Percentiles rank a stretch among this genome's conserved stretches.
Evolutionary conservation across 2,888 invertebrate genomes (phyloP).

Genomic region (Epinotia brunnichana): DNA sequence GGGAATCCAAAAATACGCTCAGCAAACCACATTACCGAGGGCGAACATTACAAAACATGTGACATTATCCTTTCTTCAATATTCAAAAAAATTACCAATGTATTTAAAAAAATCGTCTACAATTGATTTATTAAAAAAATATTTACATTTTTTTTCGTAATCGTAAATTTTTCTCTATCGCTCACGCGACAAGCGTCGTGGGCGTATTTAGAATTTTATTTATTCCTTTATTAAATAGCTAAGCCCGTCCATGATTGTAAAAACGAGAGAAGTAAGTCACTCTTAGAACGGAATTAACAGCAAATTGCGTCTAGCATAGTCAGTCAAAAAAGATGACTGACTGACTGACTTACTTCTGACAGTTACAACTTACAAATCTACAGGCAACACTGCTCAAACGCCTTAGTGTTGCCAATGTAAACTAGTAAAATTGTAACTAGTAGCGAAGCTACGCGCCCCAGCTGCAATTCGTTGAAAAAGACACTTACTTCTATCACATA

Average conservation of each 20-base stretch:
- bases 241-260: conserved; percentile 7
- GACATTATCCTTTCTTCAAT: conserved; percentile 52
- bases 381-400: no score
- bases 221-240: conserved; percentile 1
- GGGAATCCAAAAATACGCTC: conserved; percentile 15
- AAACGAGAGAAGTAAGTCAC: conserved; percentile 5
- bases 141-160: conserved; percentile 65
- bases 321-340: neutral
- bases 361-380: no score
- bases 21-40: conserved; percentile 12
- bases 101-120: conserved; percentile 60
- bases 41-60: conserved; percentile 38
- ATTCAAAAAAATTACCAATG: conserved; percentile 59
- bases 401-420: no score
- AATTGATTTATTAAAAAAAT: conserved; percentile 63
- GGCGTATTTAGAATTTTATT: conserved; percentile 31
- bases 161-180: conserved; percentile 29
- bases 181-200: conserved; percentile 9
- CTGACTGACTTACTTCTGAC: no score
- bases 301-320: neutral
- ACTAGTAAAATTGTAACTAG: no score
- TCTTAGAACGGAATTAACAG: neutral
- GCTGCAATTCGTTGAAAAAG: neutral
- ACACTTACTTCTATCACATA: conserved; percentile 10
- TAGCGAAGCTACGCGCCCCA: no score